Percentiles rank a stretch among this genome's conserved stretches.
Conservation (phyloP, 2,113 vertebrate genomes). For the Hippocampus guttulatus region DNA sequence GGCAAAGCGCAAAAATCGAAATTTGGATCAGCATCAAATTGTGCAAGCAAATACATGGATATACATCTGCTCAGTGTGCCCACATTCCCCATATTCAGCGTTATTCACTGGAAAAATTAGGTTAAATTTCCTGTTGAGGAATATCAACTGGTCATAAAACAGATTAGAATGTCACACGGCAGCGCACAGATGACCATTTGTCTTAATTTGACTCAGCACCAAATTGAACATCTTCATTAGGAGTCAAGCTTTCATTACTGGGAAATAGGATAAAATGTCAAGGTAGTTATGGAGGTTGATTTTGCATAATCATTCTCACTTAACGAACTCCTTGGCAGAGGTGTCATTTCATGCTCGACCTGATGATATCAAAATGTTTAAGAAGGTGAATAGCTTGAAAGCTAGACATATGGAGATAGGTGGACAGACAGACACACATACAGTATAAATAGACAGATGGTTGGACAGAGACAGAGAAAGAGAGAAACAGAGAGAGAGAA, state of each 20-base stretch:
- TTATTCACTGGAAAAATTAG: neutral
- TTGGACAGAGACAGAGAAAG: too few relatives aligned
- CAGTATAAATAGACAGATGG: neutral
- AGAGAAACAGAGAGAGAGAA: too few relatives aligned
- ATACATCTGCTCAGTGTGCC: neutral
- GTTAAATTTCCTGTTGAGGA: neutral
- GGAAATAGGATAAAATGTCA: neutral
- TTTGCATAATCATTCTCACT: neutral
- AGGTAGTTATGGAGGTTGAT: neutral
- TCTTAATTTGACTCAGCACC: neutral
- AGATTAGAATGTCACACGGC: neutral
- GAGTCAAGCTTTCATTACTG: neutral
- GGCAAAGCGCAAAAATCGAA: neutral
- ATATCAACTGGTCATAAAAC: neutral
- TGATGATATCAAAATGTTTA: neutral
- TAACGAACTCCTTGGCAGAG: neutral
- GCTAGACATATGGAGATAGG: neutral
- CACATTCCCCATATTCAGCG: neutral
- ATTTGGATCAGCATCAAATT: constrained; percentile 4
- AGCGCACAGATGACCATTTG: neutral
- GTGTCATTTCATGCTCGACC: neutral
- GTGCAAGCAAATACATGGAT: neutral
- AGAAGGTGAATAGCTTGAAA: neutral
- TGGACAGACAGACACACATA: too few relatives aligned
- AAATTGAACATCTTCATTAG: neutral